These are phyloP conservation scores for Chrysina gloriosa DNA, from an alignment of 2,888 invertebrate genomes.

Conservation along the genomic window DNA sequence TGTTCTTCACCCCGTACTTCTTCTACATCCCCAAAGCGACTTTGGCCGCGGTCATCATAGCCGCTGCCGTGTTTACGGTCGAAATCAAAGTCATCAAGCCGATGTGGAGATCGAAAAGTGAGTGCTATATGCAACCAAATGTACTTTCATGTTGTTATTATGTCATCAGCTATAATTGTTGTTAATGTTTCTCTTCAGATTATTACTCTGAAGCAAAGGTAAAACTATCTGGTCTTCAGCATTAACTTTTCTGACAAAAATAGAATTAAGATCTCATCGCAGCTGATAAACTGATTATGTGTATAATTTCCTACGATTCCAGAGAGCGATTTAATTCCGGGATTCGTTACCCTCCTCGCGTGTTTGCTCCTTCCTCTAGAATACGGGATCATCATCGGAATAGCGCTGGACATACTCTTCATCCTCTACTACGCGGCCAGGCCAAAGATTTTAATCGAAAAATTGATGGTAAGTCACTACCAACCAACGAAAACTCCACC, in stretches of 20 bases:
- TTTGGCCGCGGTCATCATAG: constrained; percentile 90
- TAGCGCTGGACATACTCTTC: constrained; percentile 84
- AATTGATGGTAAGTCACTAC: constrained; percentile 72
- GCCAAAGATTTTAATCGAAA: constrained; percentile 85
- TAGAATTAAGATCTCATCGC: too few species aligned
- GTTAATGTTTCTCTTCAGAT: too few species aligned
- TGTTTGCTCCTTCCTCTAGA: constrained; percentile 87
- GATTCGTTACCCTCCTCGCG: constrained; percentile 84
- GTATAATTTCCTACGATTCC: constrained; percentile 52
- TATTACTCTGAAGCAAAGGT: too few species aligned
- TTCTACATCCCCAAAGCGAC: constrained; percentile 87
- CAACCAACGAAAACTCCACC: too few species aligned
- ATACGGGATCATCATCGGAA: constrained; percentile 87
- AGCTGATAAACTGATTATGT: too few species aligned
- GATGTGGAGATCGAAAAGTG: constrained; percentile 91
- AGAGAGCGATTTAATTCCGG: constrained; percentile 92
- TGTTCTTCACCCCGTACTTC: constrained; percentile 90
- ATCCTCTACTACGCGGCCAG: constrained; percentile 89
- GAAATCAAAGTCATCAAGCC: constrained; percentile 87
- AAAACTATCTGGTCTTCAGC: too few species aligned
- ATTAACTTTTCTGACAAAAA: too few species aligned
- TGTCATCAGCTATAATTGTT: too few species aligned
- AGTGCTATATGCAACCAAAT: constrained; percentile 66
- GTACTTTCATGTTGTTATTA: too few species aligned
- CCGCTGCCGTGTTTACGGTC: constrained; percentile 92